phyloP scores from a whole-genome alignment of 92 coral and sea anemone species.

The Diadumene lineata region DNA sequence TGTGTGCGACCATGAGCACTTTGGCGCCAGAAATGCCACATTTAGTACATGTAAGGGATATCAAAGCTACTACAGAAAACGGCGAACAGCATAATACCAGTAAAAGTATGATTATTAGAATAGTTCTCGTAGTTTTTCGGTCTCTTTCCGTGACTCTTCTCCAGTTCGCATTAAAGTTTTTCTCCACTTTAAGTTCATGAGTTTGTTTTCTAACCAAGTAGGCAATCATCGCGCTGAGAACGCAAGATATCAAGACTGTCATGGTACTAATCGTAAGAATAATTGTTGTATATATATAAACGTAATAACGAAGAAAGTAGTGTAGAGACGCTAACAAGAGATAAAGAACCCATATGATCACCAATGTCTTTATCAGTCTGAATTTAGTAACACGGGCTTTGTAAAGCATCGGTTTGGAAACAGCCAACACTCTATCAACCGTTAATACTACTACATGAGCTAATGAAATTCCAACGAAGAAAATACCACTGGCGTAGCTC shows the following conservation, averaged over 20 bases:
- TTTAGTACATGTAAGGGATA: not conserved
- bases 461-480: conserved; percentile 3
- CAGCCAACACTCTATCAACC: conserved; percentile 19
- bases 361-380: not conserved
- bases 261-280: not conserved
- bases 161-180: not conserved
- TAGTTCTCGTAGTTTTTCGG: conserved; percentile 20
- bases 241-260: not conserved
- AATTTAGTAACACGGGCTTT: conserved; percentile 17
- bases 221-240: not conserved
- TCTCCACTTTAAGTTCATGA: not conserved
- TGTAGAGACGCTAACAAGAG: not conserved
- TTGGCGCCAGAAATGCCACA: not conserved
- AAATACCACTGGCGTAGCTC: not conserved
- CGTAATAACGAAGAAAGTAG: not conserved
- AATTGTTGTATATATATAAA: not conserved
- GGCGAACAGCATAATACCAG: conserved; percentile 1
- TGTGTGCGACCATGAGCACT: not conserved
- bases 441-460: conserved; percentile 18
- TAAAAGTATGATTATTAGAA: not conserved
- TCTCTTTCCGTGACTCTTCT: conserved; percentile 11
- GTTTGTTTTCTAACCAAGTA: conserved; percentile 5
- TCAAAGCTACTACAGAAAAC: not conserved
- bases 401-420: conserved; percentile 10
- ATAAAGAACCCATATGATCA: conserved; percentile 4